Base-by-base conservation (phyloP, 2,797 vertebrate genomes). In the Remorina albescens region DNA sequence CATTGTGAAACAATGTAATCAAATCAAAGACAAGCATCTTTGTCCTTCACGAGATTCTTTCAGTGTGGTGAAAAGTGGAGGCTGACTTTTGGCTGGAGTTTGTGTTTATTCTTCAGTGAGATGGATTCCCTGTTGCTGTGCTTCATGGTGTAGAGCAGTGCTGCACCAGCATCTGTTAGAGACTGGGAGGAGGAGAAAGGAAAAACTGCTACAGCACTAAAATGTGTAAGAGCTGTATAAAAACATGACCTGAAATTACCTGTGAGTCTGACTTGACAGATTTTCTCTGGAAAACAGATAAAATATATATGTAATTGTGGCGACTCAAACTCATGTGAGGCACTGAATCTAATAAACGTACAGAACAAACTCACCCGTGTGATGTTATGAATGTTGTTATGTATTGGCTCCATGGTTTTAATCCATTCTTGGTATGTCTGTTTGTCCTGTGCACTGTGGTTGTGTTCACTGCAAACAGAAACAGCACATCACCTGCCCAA, bases 81-180 rank as follows among this genome's bases (percentile, higher is more conserved):
- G 41, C 30, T 19, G 56, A 37, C 62, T 21, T 10, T 67, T 39
- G 53, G 54, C 77, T 78, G 73, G 15, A 59, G 41, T 59, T 47
- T 67, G 0, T 77, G 73, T 71, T 83, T 73, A 37, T 85, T 63
- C 85, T 87, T 87, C 66, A 74, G 47, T 21, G 82, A 85, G 68
- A 90, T 85, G 36, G 87, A 85, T 64, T 78, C 91, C 75, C 86
- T 93, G 90, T 93, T 93, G 81, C 90, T 78, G 74, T 92, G 88
- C 75, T 94, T 95, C 92, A 94, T 91, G 41, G 53, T 37, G 81
- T 91, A 94, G 77, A 95, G 84, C 74, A 94, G 86, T 0, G 42
- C 93, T 9, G 93, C 93, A 6, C 89, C 92, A 8, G 66, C 77
- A 0, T 94, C 93, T 81, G 92, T 93, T 26, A 95, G 78, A 77